Evolutionary conservation across 2,888 invertebrate species (phyloP).

Genomic region (Dorcus hopei): DNA sequence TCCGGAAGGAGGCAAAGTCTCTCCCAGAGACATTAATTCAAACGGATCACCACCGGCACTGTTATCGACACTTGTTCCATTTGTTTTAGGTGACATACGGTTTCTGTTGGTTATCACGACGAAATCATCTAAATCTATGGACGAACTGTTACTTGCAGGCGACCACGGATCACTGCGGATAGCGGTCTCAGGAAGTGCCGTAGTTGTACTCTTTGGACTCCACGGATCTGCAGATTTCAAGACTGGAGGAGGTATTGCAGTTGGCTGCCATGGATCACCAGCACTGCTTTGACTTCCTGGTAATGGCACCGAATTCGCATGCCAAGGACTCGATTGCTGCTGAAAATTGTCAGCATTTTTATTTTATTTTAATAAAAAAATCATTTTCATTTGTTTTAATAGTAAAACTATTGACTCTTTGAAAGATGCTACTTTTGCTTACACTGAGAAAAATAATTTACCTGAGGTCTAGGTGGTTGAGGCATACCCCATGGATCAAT

Average conservation of each 20-base stretch:
- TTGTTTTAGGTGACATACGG: conserved; percentile 36
- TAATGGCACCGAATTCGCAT: conserved; percentile 50
- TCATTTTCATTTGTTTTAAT: neutral
- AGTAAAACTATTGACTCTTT: too few relatives aligned
- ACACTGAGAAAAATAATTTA: conserved; percentile 32
- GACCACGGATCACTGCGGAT: conserved; percentile 55
- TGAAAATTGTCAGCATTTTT: neutral
- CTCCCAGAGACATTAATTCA: conserved; percentile 63
- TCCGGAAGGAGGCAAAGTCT: conserved; percentile 49
- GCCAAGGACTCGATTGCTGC: conserved; percentile 62
- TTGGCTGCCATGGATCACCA: conserved; percentile 62
- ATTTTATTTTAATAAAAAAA: neutral
- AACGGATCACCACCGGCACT: conserved; percentile 63
- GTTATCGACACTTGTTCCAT: conserved; percentile 32
- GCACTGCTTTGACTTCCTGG: conserved; percentile 29
- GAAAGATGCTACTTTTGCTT: too few relatives aligned
- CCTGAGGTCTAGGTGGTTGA: conserved; percentile 58
- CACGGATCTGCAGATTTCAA: conserved; percentile 26
- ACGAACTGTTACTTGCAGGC: conserved; percentile 49
- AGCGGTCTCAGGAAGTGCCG: conserved; percentile 34
- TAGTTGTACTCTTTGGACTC: conserved; percentile 30
- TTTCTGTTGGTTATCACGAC: conserved; percentile 80
- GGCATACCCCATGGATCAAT: conserved; percentile 77
- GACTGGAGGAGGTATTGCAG: conserved; percentile 6
- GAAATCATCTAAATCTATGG: conserved; percentile 81